Percentiles rank a stretch among this genome's conserved stretches.
These are phyloP conservation scores for Autographa pulchrina DNA, from an alignment of 2,888 invertebrate species.

Conservation along the genomic window DNA sequence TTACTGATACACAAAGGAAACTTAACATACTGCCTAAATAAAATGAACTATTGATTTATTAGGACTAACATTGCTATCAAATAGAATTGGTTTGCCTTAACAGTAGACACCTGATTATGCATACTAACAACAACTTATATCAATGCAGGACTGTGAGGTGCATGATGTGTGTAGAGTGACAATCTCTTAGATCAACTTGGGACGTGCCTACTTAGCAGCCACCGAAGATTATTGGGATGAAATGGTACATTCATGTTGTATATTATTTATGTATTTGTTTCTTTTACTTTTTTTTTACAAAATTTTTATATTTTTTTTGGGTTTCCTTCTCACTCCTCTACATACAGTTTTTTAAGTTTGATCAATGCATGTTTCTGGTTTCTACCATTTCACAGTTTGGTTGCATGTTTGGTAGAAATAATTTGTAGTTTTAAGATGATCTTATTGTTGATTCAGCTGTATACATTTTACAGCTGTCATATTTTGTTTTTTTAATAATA, in stretches of 20 bases:
- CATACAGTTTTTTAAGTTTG: conserved; percentile 19
- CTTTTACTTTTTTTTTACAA: conserved; percentile 30
- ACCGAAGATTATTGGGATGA: conserved; percentile 85
- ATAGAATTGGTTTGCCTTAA: conserved; percentile 55
- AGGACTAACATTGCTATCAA: conserved; percentile 57
- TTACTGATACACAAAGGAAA: conserved; percentile 22
- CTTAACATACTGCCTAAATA: conserved; percentile 20
- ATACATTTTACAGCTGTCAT: not conserved
- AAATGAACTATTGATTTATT: conserved; percentile 15
- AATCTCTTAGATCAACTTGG: conserved; percentile 72
- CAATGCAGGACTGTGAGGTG: conserved; percentile 87
- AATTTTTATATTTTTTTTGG: conserved; percentile 22
- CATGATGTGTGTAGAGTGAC: conserved; percentile 83
- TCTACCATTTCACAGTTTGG: conserved; percentile 47
- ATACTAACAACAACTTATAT: conserved; percentile 85
- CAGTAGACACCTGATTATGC: conserved; percentile 58
- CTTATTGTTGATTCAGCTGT: conserved; percentile 19
- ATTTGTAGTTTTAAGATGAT: conserved; percentile 24
- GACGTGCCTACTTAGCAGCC: conserved; percentile 70
- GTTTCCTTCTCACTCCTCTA: conserved; percentile 25
- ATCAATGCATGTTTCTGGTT: conserved; percentile 47
- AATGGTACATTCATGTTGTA: conserved; percentile 83
- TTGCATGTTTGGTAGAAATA: conserved; percentile 56
- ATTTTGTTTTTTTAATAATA: not conserved
- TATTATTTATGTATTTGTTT: conserved; percentile 63